Evolutionary conservation across 2,797 vertebrate species (phyloP).

Genomic region (Brachymystax lenok): DNA sequence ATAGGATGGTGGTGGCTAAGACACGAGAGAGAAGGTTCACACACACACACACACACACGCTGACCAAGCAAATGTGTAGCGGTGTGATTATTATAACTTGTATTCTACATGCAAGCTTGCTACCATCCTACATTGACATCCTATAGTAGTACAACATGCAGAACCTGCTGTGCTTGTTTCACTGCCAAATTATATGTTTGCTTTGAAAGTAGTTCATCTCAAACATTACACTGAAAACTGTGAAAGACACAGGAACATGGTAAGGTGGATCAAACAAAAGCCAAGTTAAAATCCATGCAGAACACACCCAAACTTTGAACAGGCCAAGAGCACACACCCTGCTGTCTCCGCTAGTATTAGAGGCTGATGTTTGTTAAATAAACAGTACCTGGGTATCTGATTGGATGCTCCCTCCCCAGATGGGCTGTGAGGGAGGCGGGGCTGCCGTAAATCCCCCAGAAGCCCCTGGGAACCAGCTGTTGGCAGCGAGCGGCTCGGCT

Average conservation of each 20-base stretch:
- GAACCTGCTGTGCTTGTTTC: neutral
- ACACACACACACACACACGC: neutral
- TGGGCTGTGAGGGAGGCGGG: conserved; percentile 66
- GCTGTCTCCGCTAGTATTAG: neutral
- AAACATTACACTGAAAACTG: neutral
- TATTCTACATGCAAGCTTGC: neutral
- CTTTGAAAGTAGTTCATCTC: neutral
- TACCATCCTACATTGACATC: neutral
- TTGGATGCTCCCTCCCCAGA: conserved; percentile 78
- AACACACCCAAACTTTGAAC: neutral
- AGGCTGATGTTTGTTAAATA: neutral
- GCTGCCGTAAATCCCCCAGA: conserved; percentile 68
- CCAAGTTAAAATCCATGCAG: neutral
- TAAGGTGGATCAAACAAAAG: neutral
- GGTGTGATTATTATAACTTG: neutral
- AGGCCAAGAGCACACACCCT: neutral
- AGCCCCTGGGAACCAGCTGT: conserved; percentile 81
- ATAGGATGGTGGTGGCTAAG: conserved; percentile 89
- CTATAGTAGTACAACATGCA: neutral
- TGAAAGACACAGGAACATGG: too few species aligned
- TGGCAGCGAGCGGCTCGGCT: conserved; percentile 82
- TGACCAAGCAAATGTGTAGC: neutral
- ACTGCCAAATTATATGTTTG: conserved; percentile 30
- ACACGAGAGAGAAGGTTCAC: conserved; percentile 58
- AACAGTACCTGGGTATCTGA: conserved; percentile 78